Base-by-base conservation (phyloP, 1,140 invertebrate species). In the Saccostrea glomerata region DNA sequence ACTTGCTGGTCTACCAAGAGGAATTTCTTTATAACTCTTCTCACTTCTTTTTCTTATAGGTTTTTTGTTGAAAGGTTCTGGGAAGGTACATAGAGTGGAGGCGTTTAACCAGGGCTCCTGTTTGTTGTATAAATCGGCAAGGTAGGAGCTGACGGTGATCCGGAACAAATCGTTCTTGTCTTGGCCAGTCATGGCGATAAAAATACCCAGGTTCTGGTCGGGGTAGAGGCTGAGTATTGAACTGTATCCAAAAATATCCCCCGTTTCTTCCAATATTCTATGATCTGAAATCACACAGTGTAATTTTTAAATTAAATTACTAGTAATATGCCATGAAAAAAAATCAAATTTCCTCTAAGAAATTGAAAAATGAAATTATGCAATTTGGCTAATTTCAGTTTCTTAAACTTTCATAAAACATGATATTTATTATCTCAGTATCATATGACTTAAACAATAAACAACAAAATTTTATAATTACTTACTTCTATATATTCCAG, bases 71-170 rank as follows among this genome's bases (percentile, higher is more conserved):
- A 82, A 92, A 1, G 91, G 91, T 20, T 82, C 85, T 40, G 91
- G 92, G 88, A 91, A 92, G 20, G 88, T 87, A 85, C 90, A 92
- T 2, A 92, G 20, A 1, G 89, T 90, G 17, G 90, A 89, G 2
- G 40, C 70, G 60, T 93, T 92, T 17, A 93, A 85, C 91, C 91
- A 93, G 15, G 92, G 89, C 15, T 83, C 83, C n/a, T 88, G 20
- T 17, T 87, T 86, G 0, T 92, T 82, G 15, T 82, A 70, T 15
- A 73, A 66, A 30, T 90, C 89, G 23, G 89, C 83, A 47, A 93
- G 58, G 87, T 91, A 93, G 54, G 86, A 90, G 15, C 90, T 90
- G 9, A 92, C 85, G 13, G 87, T 73, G 0, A 84, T 86, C n/a
- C 92, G 85, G 47, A 82, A 87, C 9, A 84, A 60, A 23, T 90